These are phyloP conservation scores for Quadriops clusia DNA, from an alignment of 2,888 invertebrate genomes.

Conservation along the genomic window DNA sequence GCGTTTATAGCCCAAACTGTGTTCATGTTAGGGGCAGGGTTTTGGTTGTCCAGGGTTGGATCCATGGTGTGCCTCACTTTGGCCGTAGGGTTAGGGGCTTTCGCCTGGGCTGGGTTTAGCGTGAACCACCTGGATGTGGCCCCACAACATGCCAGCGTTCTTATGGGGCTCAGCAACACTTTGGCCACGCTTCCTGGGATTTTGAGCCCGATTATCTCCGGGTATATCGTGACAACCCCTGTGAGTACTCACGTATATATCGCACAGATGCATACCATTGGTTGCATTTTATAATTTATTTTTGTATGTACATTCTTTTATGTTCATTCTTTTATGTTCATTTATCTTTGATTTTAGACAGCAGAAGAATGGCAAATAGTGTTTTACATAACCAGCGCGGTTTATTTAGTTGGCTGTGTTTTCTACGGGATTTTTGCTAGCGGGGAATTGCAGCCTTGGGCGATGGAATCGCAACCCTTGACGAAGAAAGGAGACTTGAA, in stretches of 20 bases:
- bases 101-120: constrained; percentile 86
- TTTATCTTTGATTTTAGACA: constrained; percentile 15
- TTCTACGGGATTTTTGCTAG: constrained; percentile 74
- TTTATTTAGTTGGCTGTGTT: constrained; percentile 74
- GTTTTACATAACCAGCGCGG: constrained; percentile 71
- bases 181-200: constrained; percentile 86
- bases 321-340: background rate
- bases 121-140: constrained; percentile 84
- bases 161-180: constrained; percentile 88
- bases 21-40: constrained; percentile 77
- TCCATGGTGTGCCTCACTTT: constrained; percentile 75
- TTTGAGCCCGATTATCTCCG: constrained; percentile 74
- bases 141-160: constrained; percentile 79
- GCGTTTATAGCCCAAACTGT: constrained; percentile 69
- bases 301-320: too few relatives aligned
- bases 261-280: too few relatives aligned
- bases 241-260: constrained; percentile 31
- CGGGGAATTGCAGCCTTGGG: constrained; percentile 77
- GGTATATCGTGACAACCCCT: constrained; percentile 61
- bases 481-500: too few relatives aligned
- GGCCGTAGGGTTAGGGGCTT: constrained; percentile 83
- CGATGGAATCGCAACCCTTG: constrained; percentile 35
- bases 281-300: too few relatives aligned
- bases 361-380: constrained; percentile 66
- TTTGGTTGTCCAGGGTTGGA: constrained; percentile 51